Evolutionary conservation across 2,888 invertebrate genomes (phyloP), one percentile per base, ranked within the genome.

Genomic region (Phasia obesa): DNA sequence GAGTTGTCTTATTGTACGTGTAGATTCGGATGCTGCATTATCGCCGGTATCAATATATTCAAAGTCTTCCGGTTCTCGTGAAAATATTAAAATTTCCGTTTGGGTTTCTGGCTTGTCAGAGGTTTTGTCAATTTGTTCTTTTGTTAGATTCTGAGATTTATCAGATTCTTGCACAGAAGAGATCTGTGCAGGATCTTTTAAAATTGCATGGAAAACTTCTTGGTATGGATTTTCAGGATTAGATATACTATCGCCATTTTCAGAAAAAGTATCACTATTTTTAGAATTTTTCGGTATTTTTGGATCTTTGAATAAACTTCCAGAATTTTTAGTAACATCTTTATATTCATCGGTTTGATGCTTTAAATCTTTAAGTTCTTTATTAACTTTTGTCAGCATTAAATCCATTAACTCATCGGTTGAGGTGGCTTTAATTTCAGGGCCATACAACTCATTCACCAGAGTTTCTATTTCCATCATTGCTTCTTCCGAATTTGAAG

Each of bases 1-100:
- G 2, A 92, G 84, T 82, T 91, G 92, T 2, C 91, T 88, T 27
- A 91, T 85, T 0, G 86, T 84, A 51, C 91, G 85, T 17, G 65
- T 85, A 0, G 89, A 89, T 75, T 90, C 91, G 15, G 86, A 89
- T 0, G 76, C 84, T 2, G 84, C 86, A 44, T 84, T 87, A 17
- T 88, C 88, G 62, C 86, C 88, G 4, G 83, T 83, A 25, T 84
- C 86, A 13, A 81, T 1, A 31, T 85, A 85, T 49, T 85, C 86
- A 35, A 76, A 69, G 57, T 84, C 85, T 42, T 79, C 85, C 38
- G 75, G 83, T 51, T 82, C 84, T 0, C 76, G 77, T 13, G 75
- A 51, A 75, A 73, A 44, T 59, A 27, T 15, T 44, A 70, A 11
- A 11, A 80, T 67, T 84, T 62, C 53, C 25, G 71, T 69, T 79